These are phyloP conservation scores for Achroia grisella DNA, from an alignment of 1,140 invertebrate genomes.

Conservation along the genomic window DNA sequence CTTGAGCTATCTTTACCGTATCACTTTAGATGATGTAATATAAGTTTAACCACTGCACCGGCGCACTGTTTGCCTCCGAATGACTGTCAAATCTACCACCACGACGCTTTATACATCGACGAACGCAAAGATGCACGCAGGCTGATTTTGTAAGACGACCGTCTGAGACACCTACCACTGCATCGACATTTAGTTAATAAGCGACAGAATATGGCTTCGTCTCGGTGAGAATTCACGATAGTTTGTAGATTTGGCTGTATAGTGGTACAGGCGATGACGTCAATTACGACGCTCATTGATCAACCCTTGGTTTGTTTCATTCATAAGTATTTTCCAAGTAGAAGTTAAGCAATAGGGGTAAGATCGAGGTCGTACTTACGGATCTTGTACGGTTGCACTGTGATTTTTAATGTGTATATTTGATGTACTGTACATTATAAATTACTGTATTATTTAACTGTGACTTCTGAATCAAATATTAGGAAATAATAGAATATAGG, in stretches of 20 bases:
- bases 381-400: constrained; percentile 34
- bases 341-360: constrained; percentile 52
- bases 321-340: constrained; percentile 48
- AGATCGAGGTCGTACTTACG: constrained; percentile 48
- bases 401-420: constrained; percentile 4
- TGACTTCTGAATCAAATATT: too few species aligned
- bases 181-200: not conserved
- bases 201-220: constrained; percentile 1
- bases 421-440: not conserved
- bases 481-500: too few species aligned
- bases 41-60: constrained; percentile 47
- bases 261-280: constrained; percentile 55
- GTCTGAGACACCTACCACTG: constrained; percentile 48
- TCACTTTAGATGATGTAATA: not conserved
- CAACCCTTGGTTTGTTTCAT: constrained; percentile 51
- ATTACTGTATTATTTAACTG: too few species aligned
- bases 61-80: constrained; percentile 60
- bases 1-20: constrained; percentile 27
- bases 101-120: constrained; percentile 66
- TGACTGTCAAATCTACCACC: constrained; percentile 55
- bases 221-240: constrained; percentile 7
- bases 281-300: constrained; percentile 39
- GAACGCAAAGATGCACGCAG: constrained; percentile 59
- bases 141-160: constrained; percentile 66
- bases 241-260: not conserved